phyloP scores from a whole-genome alignment of 2,888 invertebrate species.

The Hetaerina titia region DNA sequence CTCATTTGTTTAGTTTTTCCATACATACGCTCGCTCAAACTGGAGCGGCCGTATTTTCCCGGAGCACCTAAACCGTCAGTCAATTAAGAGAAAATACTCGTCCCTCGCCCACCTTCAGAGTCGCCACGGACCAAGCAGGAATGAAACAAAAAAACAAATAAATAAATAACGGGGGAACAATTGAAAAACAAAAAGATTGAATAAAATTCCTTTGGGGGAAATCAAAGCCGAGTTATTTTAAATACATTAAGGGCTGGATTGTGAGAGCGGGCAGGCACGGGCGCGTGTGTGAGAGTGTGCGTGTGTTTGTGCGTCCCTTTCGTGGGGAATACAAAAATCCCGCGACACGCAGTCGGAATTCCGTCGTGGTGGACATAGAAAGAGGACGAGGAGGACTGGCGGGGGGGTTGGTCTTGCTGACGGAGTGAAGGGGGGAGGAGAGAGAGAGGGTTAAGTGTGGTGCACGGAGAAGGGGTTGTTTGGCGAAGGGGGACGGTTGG shows the following conservation, averaged over 20 bases:
- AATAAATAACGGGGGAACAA: conserved; percentile 33
- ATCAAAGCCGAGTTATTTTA: conserved; percentile 66
- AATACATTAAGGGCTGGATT: conserved; percentile 55
- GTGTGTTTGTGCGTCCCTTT: conserved; percentile 34
- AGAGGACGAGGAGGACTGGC: background rate
- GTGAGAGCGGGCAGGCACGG: background rate
- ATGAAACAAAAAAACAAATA: background rate
- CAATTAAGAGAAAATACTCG: conserved; percentile 64
- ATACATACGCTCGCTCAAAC: conserved; percentile 32
- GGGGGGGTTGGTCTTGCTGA: background rate
- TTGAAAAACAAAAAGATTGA: conserved; percentile 56
- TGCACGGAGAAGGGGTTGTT: background rate
- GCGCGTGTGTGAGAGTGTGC: background rate
- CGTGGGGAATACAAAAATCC: conserved; percentile 57
- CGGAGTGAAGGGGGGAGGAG: background rate
- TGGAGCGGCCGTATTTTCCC: conserved; percentile 18
- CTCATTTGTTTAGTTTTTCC: conserved; percentile 34
- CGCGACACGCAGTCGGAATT: conserved; percentile 54
- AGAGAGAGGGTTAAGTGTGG: background rate
- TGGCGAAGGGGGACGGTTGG: too few species aligned
- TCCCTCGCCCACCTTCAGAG: conserved; percentile 17
- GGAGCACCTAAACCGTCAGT: conserved; percentile 21
- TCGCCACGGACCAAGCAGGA: background rate
- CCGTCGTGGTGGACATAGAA: conserved; percentile 40
- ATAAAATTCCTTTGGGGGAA: conserved; percentile 51